Percentiles rank a stretch among this genome's conserved stretches.
phyloP scores from a whole-genome alignment of 2,797 vertebrate species.

The Sebastes taczanowskii region DNA sequence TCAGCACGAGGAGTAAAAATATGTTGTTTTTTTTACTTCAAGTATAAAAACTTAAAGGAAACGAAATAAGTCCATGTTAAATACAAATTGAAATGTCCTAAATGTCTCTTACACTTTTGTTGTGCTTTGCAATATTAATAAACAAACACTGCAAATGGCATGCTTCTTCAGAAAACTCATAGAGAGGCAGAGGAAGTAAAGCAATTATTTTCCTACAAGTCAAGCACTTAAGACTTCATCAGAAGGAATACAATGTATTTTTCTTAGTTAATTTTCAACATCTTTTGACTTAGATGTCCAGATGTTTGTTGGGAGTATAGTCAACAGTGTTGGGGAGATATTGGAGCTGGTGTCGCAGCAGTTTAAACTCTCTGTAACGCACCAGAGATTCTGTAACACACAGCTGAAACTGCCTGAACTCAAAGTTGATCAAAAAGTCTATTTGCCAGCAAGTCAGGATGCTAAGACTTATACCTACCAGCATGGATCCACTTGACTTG shows the following conservation, averaged over 20 bases:
- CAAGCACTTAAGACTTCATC: no score
- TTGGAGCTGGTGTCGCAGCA: not conserved
- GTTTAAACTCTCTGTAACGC: not conserved
- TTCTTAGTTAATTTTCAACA: not conserved
- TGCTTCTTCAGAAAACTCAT: not conserved
- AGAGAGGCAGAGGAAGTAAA: no score
- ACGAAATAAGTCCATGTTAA: not conserved
- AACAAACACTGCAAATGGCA: not conserved
- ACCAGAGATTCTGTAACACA: not conserved
- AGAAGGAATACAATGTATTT: no score
- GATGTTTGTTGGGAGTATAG: not conserved
- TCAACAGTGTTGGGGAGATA: not conserved
- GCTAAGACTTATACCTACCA: not conserved
- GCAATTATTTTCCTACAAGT: no score
- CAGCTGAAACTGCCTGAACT: not conserved
- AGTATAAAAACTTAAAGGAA: not conserved
- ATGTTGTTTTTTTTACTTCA: not conserved
- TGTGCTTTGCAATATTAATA: not conserved
- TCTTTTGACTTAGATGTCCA: not conserved
- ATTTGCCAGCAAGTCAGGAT: constrained; percentile 8
- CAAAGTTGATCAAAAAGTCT: constrained; percentile 34
- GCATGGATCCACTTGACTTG: constrained; percentile 10
- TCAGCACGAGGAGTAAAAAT: not conserved
- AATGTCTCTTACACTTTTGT: not conserved
- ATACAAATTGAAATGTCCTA: not conserved